Evolutionary conservation across 2,113 vertebrate genomes (phyloP).

Genomic region (Muntiacus muntjak): DNA sequence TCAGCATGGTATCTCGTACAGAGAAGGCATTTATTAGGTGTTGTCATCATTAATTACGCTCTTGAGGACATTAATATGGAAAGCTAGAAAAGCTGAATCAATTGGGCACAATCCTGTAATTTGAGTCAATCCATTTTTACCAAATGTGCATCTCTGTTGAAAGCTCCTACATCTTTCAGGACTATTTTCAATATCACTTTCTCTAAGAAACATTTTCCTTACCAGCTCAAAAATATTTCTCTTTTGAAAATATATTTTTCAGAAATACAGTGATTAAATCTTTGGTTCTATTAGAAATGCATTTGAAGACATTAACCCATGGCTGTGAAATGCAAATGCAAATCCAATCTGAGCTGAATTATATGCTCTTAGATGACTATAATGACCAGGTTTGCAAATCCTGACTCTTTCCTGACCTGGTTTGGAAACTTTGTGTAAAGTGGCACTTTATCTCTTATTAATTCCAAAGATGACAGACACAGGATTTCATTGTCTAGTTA

Average conservation of each 20-base stretch:
- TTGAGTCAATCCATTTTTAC: background rate
- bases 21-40: background rate
- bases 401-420: conserved; percentile 47
- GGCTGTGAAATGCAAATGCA: background rate
- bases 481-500: conserved; percentile 56
- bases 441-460: conserved; percentile 68
- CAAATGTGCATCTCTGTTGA: conserved; percentile 5
- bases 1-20: background rate
- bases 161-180: background rate
- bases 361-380: background rate
- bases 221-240: background rate
- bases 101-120: background rate
- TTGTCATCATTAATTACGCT: conserved; percentile 9
- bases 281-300: background rate
- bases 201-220: background rate
- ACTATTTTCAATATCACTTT: background rate
- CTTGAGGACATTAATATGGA: background rate
- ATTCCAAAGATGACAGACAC: conserved; percentile 58
- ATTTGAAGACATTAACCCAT: background rate
- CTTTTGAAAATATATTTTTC: conserved; percentile 28
- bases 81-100: conserved; percentile 24
- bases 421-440: conserved; percentile 59
- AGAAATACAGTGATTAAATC: conserved; percentile 17
- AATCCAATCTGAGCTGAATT: background rate
- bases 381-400: background rate